These are phyloP conservation scores for Charadrius vociferus DNA, from an alignment of 2,113 vertebrate genomes.

Conservation along the genomic window DNA sequence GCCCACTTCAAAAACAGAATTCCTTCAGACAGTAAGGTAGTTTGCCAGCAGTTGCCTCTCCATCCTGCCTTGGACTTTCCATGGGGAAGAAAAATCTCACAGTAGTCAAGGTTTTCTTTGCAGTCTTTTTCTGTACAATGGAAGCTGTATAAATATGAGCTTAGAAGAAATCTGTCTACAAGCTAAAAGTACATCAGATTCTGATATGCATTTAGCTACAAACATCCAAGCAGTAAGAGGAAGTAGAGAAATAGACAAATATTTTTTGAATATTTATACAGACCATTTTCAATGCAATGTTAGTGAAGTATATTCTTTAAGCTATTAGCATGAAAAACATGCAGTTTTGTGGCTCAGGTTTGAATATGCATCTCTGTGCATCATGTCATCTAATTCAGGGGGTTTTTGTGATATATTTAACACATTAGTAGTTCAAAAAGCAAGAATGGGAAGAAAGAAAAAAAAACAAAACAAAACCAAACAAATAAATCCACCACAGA, in stretches of 20 bases:
- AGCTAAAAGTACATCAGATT: neutral
- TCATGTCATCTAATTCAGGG: neutral
- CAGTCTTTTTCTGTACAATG: neutral
- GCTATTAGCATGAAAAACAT: neutral
- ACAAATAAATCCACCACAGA: neutral
- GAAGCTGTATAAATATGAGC: neutral
- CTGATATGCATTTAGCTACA: neutral
- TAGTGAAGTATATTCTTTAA: neutral
- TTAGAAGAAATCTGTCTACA: neutral
- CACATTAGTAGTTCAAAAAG: neutral
- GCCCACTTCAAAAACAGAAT: slow-evolving; percentile 34
- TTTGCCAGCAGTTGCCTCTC: slow-evolving; percentile 8
- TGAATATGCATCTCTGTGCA: neutral
- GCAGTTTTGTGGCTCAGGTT: neutral
- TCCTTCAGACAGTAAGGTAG: neutral
- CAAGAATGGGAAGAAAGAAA: neutral
- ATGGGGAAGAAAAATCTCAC: neutral
- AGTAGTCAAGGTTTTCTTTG: neutral
- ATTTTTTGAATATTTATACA: neutral
- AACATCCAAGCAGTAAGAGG: neutral
- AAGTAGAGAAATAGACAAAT: neutral
- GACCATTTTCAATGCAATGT: neutral
- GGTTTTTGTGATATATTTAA: neutral
- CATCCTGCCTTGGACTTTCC: neutral
- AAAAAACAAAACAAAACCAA: neutral